Percentiles rank a stretch among this genome's conserved stretches.
phyloP scores from a whole-genome alignment of 2,797 vertebrate species.

The Cyclura pinguis region DNA sequence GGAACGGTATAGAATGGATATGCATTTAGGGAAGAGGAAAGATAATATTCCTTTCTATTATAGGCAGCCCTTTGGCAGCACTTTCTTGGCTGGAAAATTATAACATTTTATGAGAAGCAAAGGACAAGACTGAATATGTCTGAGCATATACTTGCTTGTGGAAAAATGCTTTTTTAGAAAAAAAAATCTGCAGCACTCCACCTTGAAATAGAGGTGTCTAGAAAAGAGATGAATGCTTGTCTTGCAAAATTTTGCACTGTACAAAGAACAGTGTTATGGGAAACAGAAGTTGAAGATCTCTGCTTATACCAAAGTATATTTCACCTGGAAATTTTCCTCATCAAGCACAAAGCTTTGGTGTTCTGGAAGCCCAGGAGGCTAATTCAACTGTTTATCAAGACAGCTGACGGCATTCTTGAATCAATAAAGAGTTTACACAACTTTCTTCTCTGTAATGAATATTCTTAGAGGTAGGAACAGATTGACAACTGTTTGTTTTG shows the following conservation, averaged over 20 bases:
- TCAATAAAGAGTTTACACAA: conserved; percentile 46
- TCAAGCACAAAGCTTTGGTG: neutral
- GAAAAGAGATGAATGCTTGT: neutral
- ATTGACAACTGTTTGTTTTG: conserved; percentile 54
- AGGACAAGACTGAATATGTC: neutral
- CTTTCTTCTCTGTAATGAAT: conserved; percentile 49
- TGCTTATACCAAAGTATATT: neutral
- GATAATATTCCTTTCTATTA: neutral
- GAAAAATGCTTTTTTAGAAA: neutral
- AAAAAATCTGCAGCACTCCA: neutral
- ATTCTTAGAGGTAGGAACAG: conserved; percentile 28
- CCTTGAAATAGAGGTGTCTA: conserved; percentile 10
- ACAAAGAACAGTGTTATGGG: conserved; percentile 21
- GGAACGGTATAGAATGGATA: neutral
- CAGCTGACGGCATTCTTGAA: conserved; percentile 45
- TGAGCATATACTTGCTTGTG: neutral
- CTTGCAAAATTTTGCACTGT: conserved; percentile 16
- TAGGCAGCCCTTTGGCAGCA: neutral
- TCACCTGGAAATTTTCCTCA: conserved; percentile 38
- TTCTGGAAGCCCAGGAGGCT: conserved; percentile 49
- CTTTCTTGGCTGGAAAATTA: neutral
- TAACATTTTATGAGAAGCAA: neutral
- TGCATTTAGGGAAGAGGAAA: neutral
- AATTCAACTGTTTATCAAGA: conserved; percentile 51
- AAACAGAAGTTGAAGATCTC: conserved; percentile 30